These are phyloP conservation scores for Pachymerium ferrugineum DNA, from an alignment of 2,888 invertebrate genomes.

Conservation along the genomic window DNA sequence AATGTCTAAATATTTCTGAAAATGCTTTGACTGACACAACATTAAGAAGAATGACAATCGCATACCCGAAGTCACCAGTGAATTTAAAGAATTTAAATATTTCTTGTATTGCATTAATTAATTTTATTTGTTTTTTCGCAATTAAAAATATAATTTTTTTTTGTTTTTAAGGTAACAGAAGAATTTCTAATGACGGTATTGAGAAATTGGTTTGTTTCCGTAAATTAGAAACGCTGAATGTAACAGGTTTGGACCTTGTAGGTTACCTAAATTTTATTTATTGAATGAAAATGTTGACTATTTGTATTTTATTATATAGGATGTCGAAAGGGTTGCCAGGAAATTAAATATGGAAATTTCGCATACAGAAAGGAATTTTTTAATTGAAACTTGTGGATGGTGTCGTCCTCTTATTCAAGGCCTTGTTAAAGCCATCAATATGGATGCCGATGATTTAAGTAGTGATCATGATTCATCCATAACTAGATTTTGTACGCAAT, in stretches of 20 bases:
- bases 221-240: background rate
- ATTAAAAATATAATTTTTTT: too few relatives aligned
- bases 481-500: background rate
- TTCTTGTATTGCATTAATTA: too few relatives aligned
- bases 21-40: background rate
- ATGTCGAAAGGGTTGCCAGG: background rate
- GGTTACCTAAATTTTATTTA: too few relatives aligned
- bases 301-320: too few relatives aligned
- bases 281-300: too few relatives aligned
- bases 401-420: background rate
- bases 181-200: background rate
- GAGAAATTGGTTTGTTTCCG: background rate
- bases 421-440: background rate
- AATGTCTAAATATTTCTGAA: background rate
- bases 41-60: background rate
- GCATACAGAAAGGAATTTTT: background rate
- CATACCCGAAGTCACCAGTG: background rate
- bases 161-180: too few relatives aligned
- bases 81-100: background rate
- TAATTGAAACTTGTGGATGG: background rate
- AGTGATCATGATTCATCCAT: too few relatives aligned
- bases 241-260: too few relatives aligned
- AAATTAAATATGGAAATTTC: background rate
- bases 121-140: too few relatives aligned
- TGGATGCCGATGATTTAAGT: too few relatives aligned